Evolutionary conservation across 2,888 invertebrate genomes (phyloP).

Genomic region (Disparrhopalites patrizii): DNA sequence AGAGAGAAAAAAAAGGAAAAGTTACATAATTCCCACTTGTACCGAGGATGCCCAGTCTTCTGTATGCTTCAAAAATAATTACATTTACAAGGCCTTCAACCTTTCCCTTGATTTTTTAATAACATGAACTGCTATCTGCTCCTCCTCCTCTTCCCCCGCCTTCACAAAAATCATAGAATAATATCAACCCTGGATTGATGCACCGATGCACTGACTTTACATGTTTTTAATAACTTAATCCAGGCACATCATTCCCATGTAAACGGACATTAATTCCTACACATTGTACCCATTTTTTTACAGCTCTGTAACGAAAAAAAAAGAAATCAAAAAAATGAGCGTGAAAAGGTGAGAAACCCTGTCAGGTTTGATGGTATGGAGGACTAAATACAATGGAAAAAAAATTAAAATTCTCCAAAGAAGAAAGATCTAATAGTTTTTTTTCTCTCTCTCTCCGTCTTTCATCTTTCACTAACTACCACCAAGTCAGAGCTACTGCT

Average conservation of each 20-base stretch:
- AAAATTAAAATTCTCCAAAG: neutral
- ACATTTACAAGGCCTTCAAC: constrained; percentile 4
- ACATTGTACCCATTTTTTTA: neutral
- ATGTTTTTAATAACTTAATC: neutral
- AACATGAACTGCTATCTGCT: too few species aligned
- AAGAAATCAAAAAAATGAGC: neutral
- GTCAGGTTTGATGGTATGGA: neutral
- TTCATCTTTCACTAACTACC: too few species aligned
- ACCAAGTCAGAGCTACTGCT: too few species aligned
- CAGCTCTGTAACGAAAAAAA: neutral
- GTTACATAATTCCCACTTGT: too few species aligned
- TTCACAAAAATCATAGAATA: too few species aligned
- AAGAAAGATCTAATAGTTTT: neutral
- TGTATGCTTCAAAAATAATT: neutral
- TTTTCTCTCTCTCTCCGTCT: too few species aligned
- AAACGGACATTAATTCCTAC: neutral
- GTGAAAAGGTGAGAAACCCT: neutral
- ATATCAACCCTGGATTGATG: neutral
- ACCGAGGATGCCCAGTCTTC: neutral
- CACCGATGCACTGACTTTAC: neutral
- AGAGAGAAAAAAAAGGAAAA: neutral
- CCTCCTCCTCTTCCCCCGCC: too few species aligned
- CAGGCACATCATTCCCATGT: neutral
- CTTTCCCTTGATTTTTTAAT: too few species aligned
- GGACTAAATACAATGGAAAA: neutral